These are phyloP conservation scores for Drosophila lacertosa DNA, from an alignment of 1,140 invertebrate genomes.

Conservation along the genomic window DNA sequence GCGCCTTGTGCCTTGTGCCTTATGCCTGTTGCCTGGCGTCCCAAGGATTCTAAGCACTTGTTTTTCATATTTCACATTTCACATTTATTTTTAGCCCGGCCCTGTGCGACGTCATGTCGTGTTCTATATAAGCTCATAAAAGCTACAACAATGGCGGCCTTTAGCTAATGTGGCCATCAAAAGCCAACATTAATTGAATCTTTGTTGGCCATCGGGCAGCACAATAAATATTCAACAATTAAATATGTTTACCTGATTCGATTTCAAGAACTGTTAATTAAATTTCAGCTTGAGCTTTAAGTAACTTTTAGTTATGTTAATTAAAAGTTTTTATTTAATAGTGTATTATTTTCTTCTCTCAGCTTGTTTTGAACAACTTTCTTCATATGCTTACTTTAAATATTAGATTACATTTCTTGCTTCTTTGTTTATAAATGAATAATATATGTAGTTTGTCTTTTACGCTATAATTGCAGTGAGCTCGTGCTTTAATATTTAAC, in stretches of 20 bases:
- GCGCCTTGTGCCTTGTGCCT: constrained; percentile 29
- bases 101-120: constrained; percentile 50
- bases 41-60: constrained; percentile 36
- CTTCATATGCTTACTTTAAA: background rate
- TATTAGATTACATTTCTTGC: background rate
- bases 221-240: constrained; percentile 45
- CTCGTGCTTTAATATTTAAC: background rate
- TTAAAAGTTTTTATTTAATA: no score
- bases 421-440: background rate
- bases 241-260: constrained; percentile 49
- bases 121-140: constrained; percentile 14
- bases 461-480: no score
- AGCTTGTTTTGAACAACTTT: no score
- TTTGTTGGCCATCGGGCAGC: constrained; percentile 42
- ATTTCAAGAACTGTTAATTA: constrained; percentile 24
- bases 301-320: no score
- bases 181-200: constrained; percentile 67
- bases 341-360: no score
- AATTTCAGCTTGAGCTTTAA: no score
- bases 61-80: constrained; percentile 27
- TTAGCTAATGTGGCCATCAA: constrained; percentile 62
- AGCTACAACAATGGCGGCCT: constrained; percentile 49
- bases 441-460: background rate
- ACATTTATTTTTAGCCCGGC: constrained; percentile 63
- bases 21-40: constrained; percentile 30